phyloP scores from a whole-genome alignment of 1,140 invertebrate species.

The Drosophila azteca region DNA sequence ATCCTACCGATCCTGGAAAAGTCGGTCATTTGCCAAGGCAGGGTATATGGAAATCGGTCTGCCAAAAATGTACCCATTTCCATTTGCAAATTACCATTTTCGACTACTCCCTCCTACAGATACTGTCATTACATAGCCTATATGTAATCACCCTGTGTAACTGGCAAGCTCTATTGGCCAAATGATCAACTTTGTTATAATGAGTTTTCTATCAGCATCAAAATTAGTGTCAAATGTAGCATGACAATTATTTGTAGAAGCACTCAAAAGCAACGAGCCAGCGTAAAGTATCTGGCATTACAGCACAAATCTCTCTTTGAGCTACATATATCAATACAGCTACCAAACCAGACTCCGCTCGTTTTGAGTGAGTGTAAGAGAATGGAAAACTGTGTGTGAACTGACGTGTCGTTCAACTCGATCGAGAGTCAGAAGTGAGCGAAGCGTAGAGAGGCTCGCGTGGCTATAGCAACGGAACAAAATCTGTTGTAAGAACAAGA shows the following conservation, averaged over 20 bases:
- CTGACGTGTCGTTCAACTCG: constrained; percentile 80
- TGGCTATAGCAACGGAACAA: constrained; percentile 48
- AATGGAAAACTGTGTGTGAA: constrained; percentile 3
- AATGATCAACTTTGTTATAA: constrained; percentile 30
- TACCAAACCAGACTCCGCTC: constrained; percentile 33
- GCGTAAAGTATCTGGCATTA: constrained; percentile 27
- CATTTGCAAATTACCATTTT: constrained; percentile 74
- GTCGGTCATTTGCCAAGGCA: too few species aligned
- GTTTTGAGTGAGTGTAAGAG: constrained; percentile 48
- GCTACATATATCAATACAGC: constrained; percentile 6
- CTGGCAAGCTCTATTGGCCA: constrained; percentile 45
- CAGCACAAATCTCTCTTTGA: constrained; percentile 37
- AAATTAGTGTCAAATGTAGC: background rate
- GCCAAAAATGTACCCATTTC: background rate
- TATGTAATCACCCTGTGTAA: constrained; percentile 15
- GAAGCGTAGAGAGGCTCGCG: constrained; percentile 9
- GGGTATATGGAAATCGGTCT: background rate
- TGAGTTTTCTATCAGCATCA: constrained; percentile 24
- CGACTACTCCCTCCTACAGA: constrained; percentile 1
- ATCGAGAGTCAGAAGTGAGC: constrained; percentile 46
- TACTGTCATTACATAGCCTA: constrained; percentile 26
- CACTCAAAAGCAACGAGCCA: constrained; percentile 33
- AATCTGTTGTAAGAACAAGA: constrained; percentile 33
- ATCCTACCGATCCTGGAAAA: too few species aligned
- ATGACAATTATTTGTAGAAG: constrained; percentile 45